Evolutionary conservation across 2,888 invertebrate species (phyloP).

Genomic region (Oscheius myriophilus): DNA sequence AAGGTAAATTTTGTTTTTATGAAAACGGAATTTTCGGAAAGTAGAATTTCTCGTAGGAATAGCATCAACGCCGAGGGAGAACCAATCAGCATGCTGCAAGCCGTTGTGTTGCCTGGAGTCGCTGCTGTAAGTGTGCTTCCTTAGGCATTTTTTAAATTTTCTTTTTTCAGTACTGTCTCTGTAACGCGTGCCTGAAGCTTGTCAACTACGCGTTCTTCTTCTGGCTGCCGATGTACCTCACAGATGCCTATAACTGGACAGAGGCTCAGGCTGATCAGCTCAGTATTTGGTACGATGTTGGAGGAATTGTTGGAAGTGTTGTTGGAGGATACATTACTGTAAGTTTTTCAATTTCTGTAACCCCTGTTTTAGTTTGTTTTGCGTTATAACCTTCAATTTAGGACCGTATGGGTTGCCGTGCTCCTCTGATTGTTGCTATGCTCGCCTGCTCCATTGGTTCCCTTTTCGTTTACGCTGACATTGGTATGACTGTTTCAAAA

Average conservation of each 20-base stretch:
- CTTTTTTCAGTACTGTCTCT: constrained; percentile 73
- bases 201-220: constrained; percentile 76
- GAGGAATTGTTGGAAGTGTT: constrained; percentile 73
- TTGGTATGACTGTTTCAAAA: constrained; percentile 30
- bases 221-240: constrained; percentile 74
- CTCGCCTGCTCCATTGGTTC: constrained; percentile 64
- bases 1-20: constrained; percentile 1
- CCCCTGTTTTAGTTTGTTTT: too few relatives aligned
- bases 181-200: constrained; percentile 74
- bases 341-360: too few relatives aligned
- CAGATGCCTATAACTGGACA: constrained; percentile 61
- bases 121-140: constrained; percentile 49
- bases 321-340: constrained; percentile 68
- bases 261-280: constrained; percentile 71
- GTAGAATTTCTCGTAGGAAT: constrained; percentile 32
- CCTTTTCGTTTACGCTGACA: constrained; percentile 61
- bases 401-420: constrained; percentile 66
- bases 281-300: constrained; percentile 74
- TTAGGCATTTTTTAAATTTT: too few relatives aligned
- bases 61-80: constrained; percentile 34
- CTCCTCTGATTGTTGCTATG: constrained; percentile 64
- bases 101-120: constrained; percentile 67
- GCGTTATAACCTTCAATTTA: constrained; percentile 32
- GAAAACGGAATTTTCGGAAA: not conserved
- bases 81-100: constrained; percentile 61